These are phyloP conservation scores for Poeciliopsis occidentalis DNA, from an alignment of 2,113 vertebrate genomes.

Conservation along the genomic window DNA sequence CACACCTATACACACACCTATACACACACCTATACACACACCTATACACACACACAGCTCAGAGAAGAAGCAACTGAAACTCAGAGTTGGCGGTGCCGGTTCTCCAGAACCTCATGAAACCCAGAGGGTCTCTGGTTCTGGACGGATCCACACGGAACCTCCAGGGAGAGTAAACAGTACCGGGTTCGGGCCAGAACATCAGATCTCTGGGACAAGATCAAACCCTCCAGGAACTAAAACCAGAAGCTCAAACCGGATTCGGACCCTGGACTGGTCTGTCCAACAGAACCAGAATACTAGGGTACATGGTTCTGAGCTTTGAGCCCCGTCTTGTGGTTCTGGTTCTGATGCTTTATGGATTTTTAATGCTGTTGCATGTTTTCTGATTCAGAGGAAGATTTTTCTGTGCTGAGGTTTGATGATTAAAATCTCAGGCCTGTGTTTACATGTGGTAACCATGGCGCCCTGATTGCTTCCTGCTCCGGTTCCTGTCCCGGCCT, in stretches of 20 bases:
- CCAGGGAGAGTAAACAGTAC: slow-evolving; percentile 66
- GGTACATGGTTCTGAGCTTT: too few relatives aligned
- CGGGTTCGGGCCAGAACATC: slow-evolving; percentile 64
- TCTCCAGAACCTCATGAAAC: slow-evolving; percentile 54
- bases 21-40: slow-evolving; percentile 42
- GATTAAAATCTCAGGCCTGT: slow-evolving; percentile 6
- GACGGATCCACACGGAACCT: slow-evolving; percentile 50
- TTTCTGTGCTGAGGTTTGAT: too few relatives aligned
- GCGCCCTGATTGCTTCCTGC: slow-evolving; percentile 25
- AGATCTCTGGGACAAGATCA: slow-evolving; percentile 45
- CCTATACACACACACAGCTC: slow-evolving; percentile 46
- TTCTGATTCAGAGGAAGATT: too few relatives aligned
- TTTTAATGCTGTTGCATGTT: too few relatives aligned
- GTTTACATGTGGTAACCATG: slow-evolving; percentile 53
- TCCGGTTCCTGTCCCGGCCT: slow-evolving; percentile 43
- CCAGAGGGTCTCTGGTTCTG: not conserved
- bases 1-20: slow-evolving; percentile 21
- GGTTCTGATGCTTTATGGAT: too few relatives aligned
- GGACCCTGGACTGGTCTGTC: too few relatives aligned
- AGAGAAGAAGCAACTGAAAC: slow-evolving; percentile 25
- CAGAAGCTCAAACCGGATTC: not conserved
- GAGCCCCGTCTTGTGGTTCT: too few relatives aligned
- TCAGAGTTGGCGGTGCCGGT: slow-evolving; percentile 16
- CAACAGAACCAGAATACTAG: too few relatives aligned
- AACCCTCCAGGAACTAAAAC: not conserved